Conservation (phyloP, 2,888 invertebrate species). For the Scrobipalpa costella region DNA sequence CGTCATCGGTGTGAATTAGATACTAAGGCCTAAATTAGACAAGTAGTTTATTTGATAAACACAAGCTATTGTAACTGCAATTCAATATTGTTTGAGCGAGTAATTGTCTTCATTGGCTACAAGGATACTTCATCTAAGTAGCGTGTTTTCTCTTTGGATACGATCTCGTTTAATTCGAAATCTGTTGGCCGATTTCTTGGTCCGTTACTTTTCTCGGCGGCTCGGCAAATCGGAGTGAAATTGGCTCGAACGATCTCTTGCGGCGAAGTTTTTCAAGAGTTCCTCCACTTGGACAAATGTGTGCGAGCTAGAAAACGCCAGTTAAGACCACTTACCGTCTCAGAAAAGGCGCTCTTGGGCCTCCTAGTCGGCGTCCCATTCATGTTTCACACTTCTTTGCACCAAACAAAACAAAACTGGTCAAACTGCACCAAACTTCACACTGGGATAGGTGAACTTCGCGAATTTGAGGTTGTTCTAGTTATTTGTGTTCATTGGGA, state of each 20-base stretch:
- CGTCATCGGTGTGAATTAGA: constrained; percentile 17
- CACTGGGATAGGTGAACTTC: constrained; percentile 73
- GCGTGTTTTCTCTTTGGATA: constrained; percentile 8
- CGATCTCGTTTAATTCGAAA: constrained; percentile 16
- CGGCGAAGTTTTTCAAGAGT: not conserved
- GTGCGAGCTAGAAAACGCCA: constrained; percentile 19
- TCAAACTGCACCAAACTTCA: constrained; percentile 68
- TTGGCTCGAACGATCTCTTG: constrained; percentile 1
- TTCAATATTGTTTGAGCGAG: constrained; percentile 7
- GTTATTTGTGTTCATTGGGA: constrained; percentile 6
- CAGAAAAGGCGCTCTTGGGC: constrained; percentile 75
- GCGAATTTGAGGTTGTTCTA: constrained; percentile 48
- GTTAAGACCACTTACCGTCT: constrained; percentile 59
- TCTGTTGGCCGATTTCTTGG: constrained; percentile 17
- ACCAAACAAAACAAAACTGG: constrained; percentile 45
- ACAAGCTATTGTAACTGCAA: constrained; percentile 18
- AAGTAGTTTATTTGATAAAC: constrained; percentile 17
- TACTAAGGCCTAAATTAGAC: constrained; percentile 19
- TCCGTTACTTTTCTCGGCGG: constrained; percentile 20
- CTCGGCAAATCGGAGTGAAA: not conserved
- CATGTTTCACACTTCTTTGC: constrained; percentile 61
- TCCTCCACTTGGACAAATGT: not conserved
- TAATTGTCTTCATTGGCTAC: constrained; percentile 8
- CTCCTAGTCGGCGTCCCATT: constrained; percentile 75
- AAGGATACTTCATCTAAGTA: constrained; percentile 6